Conservation (phyloP, 1,140 invertebrate genomes). For the Goniozus legneri region DNA sequence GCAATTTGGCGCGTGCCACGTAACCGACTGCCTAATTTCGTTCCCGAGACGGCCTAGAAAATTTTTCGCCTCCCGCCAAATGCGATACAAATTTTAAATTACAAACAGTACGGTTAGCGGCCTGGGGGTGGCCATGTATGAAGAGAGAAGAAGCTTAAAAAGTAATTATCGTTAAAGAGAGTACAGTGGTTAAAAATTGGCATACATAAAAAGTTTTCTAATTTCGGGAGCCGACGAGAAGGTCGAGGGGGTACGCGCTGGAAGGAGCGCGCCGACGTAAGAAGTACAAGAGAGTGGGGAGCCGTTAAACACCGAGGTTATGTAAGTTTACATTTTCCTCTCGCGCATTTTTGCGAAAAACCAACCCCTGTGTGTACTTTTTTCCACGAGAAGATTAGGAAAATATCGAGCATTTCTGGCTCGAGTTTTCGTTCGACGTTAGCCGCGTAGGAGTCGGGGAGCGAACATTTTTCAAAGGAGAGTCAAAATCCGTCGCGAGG, state of each 20-base stretch:
- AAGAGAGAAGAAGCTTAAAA: conserved; percentile 54
- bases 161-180: conserved; percentile 52
- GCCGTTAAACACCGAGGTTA: conserved; percentile 1
- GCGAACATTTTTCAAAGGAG: conserved; percentile 12
- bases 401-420: no score
- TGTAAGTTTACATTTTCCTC: no score
- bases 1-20: no score
- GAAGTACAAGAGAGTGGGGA: background rate
- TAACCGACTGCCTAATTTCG: no score
- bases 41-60: no score
- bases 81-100: conserved; percentile 32
- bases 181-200: conserved; percentile 51
- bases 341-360: no score
- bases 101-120: no score
- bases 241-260: background rate
- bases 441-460: conserved; percentile 9
- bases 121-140: no score
- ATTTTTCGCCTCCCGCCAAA: background rate
- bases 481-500: conserved; percentile 21
- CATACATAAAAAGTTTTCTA: conserved; percentile 55
- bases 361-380: no score
- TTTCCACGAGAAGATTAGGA: no score
- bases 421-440: no score
- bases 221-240: conserved; percentile 42
- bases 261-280: conserved; percentile 6